These are phyloP conservation scores for Falcaria lacertinaria DNA, from an alignment of 2,888 invertebrate species.

Conservation along the genomic window DNA sequence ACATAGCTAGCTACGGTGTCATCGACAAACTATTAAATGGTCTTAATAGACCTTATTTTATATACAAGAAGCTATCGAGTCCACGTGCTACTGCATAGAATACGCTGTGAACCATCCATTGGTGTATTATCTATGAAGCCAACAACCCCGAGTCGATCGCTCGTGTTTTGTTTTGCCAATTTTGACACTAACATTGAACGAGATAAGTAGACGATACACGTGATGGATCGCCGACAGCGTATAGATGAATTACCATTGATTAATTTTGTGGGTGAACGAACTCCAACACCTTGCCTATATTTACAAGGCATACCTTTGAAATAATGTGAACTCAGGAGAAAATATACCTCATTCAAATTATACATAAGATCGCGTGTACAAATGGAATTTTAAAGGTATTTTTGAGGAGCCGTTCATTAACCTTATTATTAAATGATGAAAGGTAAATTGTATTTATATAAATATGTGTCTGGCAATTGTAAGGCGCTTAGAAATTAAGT, in stretches of 20 bases:
- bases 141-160: background rate
- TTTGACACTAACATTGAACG: background rate
- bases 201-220: background rate
- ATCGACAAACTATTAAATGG: no score
- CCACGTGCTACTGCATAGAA: no score
- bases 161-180: background rate
- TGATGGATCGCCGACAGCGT: background rate
- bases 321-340: background rate
- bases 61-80: no score
- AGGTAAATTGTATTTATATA: no score
- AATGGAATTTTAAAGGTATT: background rate
- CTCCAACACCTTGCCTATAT: background rate
- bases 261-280: background rate
- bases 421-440: no score
- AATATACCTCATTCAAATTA: background rate
- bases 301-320: background rate
- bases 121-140: background rate
- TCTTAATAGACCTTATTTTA: no score
- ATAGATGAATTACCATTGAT: background rate
- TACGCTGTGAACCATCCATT: background rate
- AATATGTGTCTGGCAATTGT: no score
- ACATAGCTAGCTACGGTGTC: no score
- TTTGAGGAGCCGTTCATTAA: background rate
- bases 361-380: background rate
- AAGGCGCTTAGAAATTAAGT: no score